Evolutionary conservation across 2,113 vertebrate genomes (phyloP).

Genomic region (Nasalis larvatus): DNA sequence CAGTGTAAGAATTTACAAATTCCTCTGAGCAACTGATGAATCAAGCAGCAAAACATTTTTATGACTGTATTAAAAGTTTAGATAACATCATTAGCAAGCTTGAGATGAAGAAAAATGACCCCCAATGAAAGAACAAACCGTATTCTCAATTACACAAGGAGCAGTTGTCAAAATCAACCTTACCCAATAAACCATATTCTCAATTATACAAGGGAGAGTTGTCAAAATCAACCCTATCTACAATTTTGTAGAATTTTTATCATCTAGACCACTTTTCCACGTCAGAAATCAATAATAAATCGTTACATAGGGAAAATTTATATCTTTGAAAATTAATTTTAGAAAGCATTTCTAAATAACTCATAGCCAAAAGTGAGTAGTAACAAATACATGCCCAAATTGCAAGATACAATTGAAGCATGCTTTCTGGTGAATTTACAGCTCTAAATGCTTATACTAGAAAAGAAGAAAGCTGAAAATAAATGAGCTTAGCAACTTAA

Average conservation of each 20-base stretch:
- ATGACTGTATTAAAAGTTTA: not conserved
- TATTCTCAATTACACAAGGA: not conserved
- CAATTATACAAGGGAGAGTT: not conserved
- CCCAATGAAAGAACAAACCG: not conserved
- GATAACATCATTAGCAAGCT: not conserved
- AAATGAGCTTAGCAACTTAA: slow-evolving; percentile 67
- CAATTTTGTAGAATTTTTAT: slow-evolving; percentile 22
- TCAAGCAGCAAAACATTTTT: not conserved
- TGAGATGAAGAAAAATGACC: not conserved
- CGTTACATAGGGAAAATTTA: not conserved
- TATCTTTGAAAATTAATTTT: slow-evolving; percentile 20
- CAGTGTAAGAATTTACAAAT: not conserved
- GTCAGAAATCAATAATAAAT: not conserved
- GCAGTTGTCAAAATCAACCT: not conserved
- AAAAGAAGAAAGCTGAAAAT: slow-evolving; percentile 64
- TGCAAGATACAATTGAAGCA: slow-evolving; percentile 7
- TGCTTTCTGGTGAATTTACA: slow-evolving; percentile 50
- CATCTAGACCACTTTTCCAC: not conserved
- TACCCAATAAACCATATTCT: not conserved
- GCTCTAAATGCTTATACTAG: slow-evolving; percentile 45
- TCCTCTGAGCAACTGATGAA: not conserved
- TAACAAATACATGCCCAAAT: not conserved
- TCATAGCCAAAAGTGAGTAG: not conserved
- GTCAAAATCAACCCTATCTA: not conserved
- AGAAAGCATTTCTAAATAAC: not conserved